Conservation (phyloP, 2,888 invertebrate genomes). For the Eulithis testata region DNA sequence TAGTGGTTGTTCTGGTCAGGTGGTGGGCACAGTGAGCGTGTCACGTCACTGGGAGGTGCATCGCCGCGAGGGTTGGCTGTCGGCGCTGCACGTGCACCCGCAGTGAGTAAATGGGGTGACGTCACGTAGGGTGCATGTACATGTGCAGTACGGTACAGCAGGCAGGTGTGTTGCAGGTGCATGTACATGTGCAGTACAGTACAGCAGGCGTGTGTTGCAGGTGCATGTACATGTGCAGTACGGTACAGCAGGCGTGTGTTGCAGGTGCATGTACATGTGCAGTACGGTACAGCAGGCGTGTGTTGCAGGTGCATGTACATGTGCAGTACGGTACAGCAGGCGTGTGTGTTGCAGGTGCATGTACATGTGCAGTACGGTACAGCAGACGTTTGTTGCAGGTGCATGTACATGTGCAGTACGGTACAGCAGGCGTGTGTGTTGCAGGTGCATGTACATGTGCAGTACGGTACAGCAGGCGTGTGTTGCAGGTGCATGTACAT, state of each 20-base stretch:
- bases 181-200: too few species aligned
- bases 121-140: slow-evolving; percentile 39
- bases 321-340: slow-evolving; percentile 54
- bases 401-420: not conserved
- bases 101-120: slow-evolving; percentile 47
- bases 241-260: too few species aligned
- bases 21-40: slow-evolving; percentile 61
- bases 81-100: slow-evolving; percentile 48
- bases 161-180: slow-evolving; percentile 24
- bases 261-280: too few species aligned
- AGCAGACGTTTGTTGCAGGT: too few species aligned
- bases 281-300: too few species aligned
- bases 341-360: slow-evolving; percentile 25
- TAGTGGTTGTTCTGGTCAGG: slow-evolving; percentile 16
- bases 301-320: slow-evolving; percentile 42
- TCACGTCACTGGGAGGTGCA: slow-evolving; percentile 50
- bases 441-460: not conserved
- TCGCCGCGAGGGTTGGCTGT: slow-evolving; percentile 53
- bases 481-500: slow-evolving; percentile 2
- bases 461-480: too few species aligned
- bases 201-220: slow-evolving; percentile 3
- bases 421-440: too few species aligned
- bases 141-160: too few species aligned
- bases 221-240: too few species aligned
- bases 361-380: not conserved